A percentile compares a stretch with the other conserved stretches of the same genome.
Conservation (phyloP, 2,113 vertebrate species). For the Puntigrus tetrazona region DNA sequence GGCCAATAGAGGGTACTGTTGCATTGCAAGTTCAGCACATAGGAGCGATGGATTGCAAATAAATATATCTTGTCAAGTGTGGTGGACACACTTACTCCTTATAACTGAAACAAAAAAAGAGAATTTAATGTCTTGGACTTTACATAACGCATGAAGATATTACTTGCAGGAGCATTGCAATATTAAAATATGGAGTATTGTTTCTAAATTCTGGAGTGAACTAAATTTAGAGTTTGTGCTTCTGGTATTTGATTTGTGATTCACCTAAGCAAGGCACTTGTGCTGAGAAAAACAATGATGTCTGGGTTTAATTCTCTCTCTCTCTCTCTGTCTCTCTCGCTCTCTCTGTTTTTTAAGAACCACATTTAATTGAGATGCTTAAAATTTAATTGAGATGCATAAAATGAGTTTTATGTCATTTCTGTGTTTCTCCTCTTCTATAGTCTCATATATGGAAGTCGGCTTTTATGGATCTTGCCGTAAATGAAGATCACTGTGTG, state of each 20-base stretch:
- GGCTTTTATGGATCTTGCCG: neutral
- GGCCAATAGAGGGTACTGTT: conserved; percentile 79
- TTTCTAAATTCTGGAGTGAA: neutral
- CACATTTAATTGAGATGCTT: neutral
- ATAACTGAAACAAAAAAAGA: neutral
- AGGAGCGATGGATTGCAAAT: neutral
- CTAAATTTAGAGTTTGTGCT: conserved; percentile 13
- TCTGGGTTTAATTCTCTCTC: neutral
- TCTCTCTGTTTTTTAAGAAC: neutral
- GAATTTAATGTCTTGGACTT: neutral
- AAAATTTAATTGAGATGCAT: neutral
- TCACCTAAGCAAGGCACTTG: neutral
- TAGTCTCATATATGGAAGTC: neutral
- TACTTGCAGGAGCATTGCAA: neutral
- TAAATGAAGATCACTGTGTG: neutral
- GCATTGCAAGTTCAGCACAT: conserved; percentile 66
- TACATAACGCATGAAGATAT: neutral
- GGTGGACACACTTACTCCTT: neutral
- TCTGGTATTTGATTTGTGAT: conserved; percentile 3
- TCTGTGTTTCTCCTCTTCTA: neutral
- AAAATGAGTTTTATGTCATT: neutral
- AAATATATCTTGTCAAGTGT: neutral
- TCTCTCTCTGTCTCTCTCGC: neutral
- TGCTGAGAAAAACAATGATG: neutral
- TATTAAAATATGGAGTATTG: neutral